These are phyloP conservation scores for Ecdyonurus torrentis DNA, from an alignment of 2,888 invertebrate species.

Conservation along the genomic window DNA sequence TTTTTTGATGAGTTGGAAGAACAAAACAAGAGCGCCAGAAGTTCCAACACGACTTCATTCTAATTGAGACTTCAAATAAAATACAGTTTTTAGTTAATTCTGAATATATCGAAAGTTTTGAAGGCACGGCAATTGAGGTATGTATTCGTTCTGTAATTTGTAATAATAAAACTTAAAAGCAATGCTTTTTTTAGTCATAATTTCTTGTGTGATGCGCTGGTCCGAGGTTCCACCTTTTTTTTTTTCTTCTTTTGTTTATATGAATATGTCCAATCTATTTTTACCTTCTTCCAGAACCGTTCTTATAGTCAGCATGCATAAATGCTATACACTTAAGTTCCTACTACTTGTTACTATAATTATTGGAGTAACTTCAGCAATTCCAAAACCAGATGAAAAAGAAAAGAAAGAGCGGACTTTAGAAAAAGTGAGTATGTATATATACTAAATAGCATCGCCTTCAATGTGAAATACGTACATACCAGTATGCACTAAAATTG, in stretches of 20 bases:
- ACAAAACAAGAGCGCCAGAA: not conserved
- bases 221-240: too few relatives aligned
- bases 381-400: conserved; percentile 48
- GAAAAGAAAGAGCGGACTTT: conserved; percentile 43
- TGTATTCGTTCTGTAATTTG: too few relatives aligned
- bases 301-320: not conserved
- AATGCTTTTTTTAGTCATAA: too few relatives aligned
- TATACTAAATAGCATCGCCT: not conserved
- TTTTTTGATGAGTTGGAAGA: not conserved
- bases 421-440: conserved; percentile 24
- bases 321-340: not conserved
- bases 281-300: too few relatives aligned
- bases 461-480: conserved; percentile 4
- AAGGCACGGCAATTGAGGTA: too few relatives aligned
- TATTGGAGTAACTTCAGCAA: conserved; percentile 29
- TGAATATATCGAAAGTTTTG: too few relatives aligned
- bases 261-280: too few relatives aligned
- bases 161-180: too few relatives aligned
- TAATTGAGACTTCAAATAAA: too few relatives aligned
- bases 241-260: too few relatives aligned
- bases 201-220: too few relatives aligned
- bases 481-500: not conserved
- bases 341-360: conserved; percentile 12
- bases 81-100: too few relatives aligned
- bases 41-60: not conserved